Evolutionary conservation across 2,888 invertebrate species (phyloP), one percentile per base, ranked within the genome.

Genomic region (Abrostola tripartita): DNA sequence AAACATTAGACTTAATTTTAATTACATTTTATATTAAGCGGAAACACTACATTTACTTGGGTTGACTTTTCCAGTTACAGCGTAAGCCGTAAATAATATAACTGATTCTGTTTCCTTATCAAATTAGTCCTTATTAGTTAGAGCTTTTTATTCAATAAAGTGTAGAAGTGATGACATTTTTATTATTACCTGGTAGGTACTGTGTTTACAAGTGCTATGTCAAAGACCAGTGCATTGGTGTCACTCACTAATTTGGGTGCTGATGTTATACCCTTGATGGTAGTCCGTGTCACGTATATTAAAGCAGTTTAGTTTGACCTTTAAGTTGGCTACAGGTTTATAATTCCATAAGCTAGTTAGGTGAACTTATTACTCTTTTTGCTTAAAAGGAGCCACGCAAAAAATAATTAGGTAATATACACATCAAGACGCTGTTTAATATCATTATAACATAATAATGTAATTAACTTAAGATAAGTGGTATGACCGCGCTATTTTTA

Each of bases 391-490:
- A 24, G 61, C 44, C 49, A 73, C 73, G 68, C 37, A 7, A 49
- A 56, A 74, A 61, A 54, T 54, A 52, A 50, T 37, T 38, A 35
- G 44, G n/a, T 55, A 69, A 68, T 58, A 56, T 38, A 56, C 24
- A 60, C 50, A 65, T 57, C 50, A 65, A 47, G n/a, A 71, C 65
- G 42, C 47, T 65, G 50, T 58, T 63, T 65, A 64, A 41, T 36
- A 24, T 41, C 35, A 24, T 49, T 51, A 72, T 68, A 55, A 61
- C 61, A 61, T 76, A 63, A 72, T 63, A 63, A 64, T 59, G n/a
- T 76, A 64, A 74, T 76, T 61, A 76, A 62, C 61, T 68, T 54
- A 42, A 57, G 47, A 42, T 58, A 58, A 64, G 55, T 64, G 50
- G 52, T 61, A 68, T 49, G 55, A 58, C 35, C n/a, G 51, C 12